phyloP scores from a whole-genome alignment of 2,888 invertebrate genomes.

The Thelaira solivaga region DNA sequence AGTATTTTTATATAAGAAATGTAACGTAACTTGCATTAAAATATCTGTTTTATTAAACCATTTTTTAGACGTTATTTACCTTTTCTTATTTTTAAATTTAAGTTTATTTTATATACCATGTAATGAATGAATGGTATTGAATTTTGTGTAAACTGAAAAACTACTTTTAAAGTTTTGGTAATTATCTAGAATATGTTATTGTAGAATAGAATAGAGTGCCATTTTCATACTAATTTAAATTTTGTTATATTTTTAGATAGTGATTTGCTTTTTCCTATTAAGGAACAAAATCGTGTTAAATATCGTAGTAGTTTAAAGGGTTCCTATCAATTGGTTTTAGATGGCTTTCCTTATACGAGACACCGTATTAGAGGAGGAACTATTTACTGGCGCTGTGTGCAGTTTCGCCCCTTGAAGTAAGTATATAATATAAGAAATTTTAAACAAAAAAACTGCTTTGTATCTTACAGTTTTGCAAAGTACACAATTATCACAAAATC shows the following conservation, averaged over 20 bases:
- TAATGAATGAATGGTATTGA: too few species aligned
- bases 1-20: too few species aligned
- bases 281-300: constrained; percentile 68
- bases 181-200: constrained; percentile 8
- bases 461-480: background rate
- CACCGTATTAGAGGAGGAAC: constrained; percentile 71
- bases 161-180: constrained; percentile 14
- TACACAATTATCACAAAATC: background rate
- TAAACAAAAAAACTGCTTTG: background rate
- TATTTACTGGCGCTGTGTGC: constrained; percentile 74
- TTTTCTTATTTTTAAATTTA: too few species aligned
- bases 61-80: too few species aligned
- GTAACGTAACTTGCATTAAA: background rate
- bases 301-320: constrained; percentile 71
- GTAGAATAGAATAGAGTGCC: too few species aligned
- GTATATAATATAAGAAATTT: constrained; percentile 17
- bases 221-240: background rate
- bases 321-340: constrained; percentile 70
- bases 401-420: constrained; percentile 71
- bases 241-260: constrained; percentile 34
- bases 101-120: background rate
- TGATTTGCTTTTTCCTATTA: constrained; percentile 32
- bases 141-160: background rate
- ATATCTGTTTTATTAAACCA: background rate
- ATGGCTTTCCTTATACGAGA: constrained; percentile 72